phyloP scores from a whole-genome alignment of 2,888 invertebrate genomes.

The Malacosoma neustria region DNA sequence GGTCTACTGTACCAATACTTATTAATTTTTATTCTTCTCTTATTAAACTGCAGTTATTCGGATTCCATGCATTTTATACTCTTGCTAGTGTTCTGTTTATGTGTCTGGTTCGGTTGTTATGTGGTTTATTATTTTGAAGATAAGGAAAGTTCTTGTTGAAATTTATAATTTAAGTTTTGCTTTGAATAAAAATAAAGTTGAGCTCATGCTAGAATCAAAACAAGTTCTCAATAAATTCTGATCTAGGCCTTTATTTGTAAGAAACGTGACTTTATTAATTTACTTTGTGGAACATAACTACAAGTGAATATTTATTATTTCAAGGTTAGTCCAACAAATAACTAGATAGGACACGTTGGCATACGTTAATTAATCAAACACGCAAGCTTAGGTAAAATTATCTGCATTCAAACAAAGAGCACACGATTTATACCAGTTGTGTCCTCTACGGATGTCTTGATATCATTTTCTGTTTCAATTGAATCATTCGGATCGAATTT shows the following conservation, averaged over 20 bases:
- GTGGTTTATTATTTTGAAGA: no score
- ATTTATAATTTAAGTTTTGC: no score
- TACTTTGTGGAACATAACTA: neutral
- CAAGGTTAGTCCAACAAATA: neutral
- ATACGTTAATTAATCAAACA: neutral
- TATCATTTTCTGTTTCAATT: constrained; percentile 14
- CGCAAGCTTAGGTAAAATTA: neutral
- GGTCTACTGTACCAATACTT: no score
- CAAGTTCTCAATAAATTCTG: no score
- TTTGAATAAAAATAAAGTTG: no score
- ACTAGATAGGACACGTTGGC: neutral
- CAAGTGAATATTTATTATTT: neutral
- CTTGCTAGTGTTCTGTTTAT: no score
- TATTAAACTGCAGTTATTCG: no score
- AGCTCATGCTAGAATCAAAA: no score
- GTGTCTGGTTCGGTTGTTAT: no score
- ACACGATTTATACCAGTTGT: constrained; percentile 24
- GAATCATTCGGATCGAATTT: constrained; percentile 21
- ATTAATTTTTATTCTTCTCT: no score
- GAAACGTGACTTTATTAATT: neutral
- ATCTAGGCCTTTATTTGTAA: neutral
- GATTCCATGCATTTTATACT: no score
- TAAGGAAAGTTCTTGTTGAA: no score
- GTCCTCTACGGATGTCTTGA: constrained; percentile 20
- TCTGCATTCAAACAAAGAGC: neutral